Evolutionary conservation across 2,113 vertebrate species (phyloP).

Genomic region (Sinocyclocheilus grahami): DNA sequence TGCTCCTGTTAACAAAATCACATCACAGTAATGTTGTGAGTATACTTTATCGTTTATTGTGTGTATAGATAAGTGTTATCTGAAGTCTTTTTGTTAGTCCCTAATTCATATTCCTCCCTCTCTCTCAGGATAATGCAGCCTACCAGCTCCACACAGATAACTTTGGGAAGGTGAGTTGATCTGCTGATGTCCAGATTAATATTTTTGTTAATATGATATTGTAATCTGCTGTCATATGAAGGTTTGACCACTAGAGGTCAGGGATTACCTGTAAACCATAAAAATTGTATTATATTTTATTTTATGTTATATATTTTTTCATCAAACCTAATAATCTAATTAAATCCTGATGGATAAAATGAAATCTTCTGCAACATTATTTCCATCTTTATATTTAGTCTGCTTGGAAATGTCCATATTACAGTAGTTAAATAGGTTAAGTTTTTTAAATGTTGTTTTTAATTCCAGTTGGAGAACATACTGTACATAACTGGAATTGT

Average conservation of each 20-base stretch:
- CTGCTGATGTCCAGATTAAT: background rate
- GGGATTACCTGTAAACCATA: background rate
- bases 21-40: conserved; percentile 96
- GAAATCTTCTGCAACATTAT: no score
- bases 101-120: conserved; percentile 35
- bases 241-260: conserved; percentile 46
- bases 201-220: background rate
- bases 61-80: background rate
- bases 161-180: conserved; percentile 86
- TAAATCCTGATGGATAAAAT: no score
- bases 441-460: background rate
- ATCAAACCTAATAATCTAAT: no score
- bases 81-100: background rate
- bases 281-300: no score
- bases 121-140: conserved; percentile 85
- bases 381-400: background rate
- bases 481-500: conserved; percentile 58
- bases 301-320: no score
- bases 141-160: conserved; percentile 93
- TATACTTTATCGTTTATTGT: conserved; percentile 14
- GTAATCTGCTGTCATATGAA: background rate
- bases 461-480: background rate
- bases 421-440: background rate
- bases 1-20: conserved; percentile 96
- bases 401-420: background rate